Base-by-base conservation (phyloP, 2,113 vertebrate genomes). In the Vireo altiloquus region DNA sequence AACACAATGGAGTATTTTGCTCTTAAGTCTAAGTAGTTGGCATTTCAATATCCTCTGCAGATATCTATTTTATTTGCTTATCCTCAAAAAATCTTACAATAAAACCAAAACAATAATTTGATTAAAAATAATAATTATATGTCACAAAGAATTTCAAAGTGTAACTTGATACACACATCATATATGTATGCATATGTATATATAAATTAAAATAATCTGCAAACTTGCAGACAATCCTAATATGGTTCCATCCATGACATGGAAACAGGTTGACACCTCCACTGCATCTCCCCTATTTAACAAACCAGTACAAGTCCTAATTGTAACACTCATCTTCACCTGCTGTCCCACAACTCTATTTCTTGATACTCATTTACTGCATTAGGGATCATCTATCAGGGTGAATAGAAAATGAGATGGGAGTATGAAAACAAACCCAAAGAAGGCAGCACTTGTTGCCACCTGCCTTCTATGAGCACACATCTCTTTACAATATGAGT, bases 271-370 rank as follows among this genome's bases (percentile, higher is more conserved):
- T 3, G 3, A 65, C 4, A 44, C 15, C 6, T 98, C 87, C 87
- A 31, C 74, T 84, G 81, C 96, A 94, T 84, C 92, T 96, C 70
- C 85, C 91, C 84, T 97, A 92, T 90, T 98, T 97, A 24, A 97
- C 82, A 92, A 98, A 97, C 23, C 97, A 63, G 64, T 97, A 98
- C 97, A 98, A 97, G 95, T 98, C 89, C 98, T 92, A 94, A 97
- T 96, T 13, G 87, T 77, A 90, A 97, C 95, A 21, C 87, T 95
- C 21, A 76, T 97, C 85, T 91, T 96, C 76, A 85, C n/a, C 86
- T 87, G 80, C 85, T 74, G 20, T 53, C 27, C 82, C 54, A 53
- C 40, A 76, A 12, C 46, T 61, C 64, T 66, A 25, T 33, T 74
- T 77, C 82, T 82, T 35, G 6, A 59, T 85, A 15, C 4, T 30